phyloP scores from a whole-genome alignment of 2,888 invertebrate species.

The Rhyacophila evoluta region DNA sequence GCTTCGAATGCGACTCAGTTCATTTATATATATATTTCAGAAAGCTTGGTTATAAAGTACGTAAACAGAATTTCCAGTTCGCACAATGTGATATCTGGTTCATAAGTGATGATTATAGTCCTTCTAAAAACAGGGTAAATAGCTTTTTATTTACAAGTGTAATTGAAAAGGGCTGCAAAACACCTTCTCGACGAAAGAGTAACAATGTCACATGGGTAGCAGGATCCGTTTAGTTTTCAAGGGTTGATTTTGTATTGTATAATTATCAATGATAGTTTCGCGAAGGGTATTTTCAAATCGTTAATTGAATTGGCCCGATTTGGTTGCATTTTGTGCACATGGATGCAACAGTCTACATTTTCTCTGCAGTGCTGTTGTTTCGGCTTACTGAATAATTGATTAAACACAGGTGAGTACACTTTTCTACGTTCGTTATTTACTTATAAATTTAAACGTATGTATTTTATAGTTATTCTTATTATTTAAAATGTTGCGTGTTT shows the following conservation, averaged over 20 bases:
- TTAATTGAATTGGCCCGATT: constrained; percentile 30
- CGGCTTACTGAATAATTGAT: background rate
- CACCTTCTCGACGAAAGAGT: background rate
- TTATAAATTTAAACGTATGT: too few species aligned
- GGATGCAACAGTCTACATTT: constrained; percentile 23
- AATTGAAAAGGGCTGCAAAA: background rate
- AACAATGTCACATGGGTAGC: background rate
- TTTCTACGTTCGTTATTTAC: too few species aligned
- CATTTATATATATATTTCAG: background rate
- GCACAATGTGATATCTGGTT: constrained; percentile 39
- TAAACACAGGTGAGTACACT: background rate
- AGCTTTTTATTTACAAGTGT: background rate
- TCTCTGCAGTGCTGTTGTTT: constrained; percentile 8
- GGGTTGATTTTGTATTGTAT: background rate
- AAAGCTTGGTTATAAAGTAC: constrained; percentile 33
- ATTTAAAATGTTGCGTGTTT: too few species aligned
- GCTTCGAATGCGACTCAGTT: background rate
- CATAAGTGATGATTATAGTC: constrained; percentile 29
- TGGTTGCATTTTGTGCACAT: background rate
- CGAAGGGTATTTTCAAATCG: background rate
- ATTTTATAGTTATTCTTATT: too few species aligned
- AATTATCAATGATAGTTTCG: background rate
- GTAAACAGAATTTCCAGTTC: constrained; percentile 43
- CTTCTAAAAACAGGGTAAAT: constrained; percentile 25
- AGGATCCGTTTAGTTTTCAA: background rate